Conservation (phyloP, 2,888 invertebrate genomes). For the Athrips mouffetella region DNA sequence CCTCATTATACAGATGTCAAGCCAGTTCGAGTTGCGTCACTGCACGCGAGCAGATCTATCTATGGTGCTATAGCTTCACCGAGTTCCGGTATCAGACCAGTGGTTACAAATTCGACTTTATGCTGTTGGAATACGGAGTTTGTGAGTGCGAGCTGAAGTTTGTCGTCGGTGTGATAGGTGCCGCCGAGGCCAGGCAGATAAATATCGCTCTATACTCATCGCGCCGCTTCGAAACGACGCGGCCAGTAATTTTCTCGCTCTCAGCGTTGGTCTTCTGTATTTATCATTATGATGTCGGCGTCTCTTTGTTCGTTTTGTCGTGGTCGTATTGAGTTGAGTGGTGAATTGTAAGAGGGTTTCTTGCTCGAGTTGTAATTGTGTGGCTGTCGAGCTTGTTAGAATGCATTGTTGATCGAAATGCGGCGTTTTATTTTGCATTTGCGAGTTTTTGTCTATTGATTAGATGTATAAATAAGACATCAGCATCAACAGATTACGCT, state of each 20-base stretch:
- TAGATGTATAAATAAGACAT: not conserved
- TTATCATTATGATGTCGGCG: slow-evolving; percentile 24
- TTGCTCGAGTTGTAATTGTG: slow-evolving; percentile 8
- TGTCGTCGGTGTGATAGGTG: slow-evolving; percentile 46
- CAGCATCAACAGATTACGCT: not conserved
- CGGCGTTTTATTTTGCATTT: not conserved
- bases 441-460: not conserved
- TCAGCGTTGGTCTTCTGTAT: slow-evolving; percentile 34
- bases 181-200: slow-evolving; percentile 43
- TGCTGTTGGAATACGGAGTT: slow-evolving; percentile 19
- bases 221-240: slow-evolving; percentile 50
- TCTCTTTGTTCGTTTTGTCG: slow-evolving; percentile 27
- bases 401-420: not conserved
- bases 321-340: slow-evolving; percentile 10
- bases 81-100: slow-evolving; percentile 17
- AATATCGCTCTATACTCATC: slow-evolving; percentile 35
- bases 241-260: slow-evolving; percentile 54
- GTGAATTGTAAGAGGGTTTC: slow-evolving; percentile 11
- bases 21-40: slow-evolving; percentile 49
- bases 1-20: slow-evolving; percentile 33
- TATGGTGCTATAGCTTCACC: slow-evolving; percentile 36
- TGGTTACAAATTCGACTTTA: slow-evolving; percentile 30
- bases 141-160: slow-evolving; percentile 24
- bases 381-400: slow-evolving; percentile 4
- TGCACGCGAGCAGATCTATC: slow-evolving; percentile 47